Evolutionary conservation across 2,113 vertebrate genomes (phyloP), one percentile per base, ranked within the genome.

Genomic region (Bolborhynchus lineola): DNA sequence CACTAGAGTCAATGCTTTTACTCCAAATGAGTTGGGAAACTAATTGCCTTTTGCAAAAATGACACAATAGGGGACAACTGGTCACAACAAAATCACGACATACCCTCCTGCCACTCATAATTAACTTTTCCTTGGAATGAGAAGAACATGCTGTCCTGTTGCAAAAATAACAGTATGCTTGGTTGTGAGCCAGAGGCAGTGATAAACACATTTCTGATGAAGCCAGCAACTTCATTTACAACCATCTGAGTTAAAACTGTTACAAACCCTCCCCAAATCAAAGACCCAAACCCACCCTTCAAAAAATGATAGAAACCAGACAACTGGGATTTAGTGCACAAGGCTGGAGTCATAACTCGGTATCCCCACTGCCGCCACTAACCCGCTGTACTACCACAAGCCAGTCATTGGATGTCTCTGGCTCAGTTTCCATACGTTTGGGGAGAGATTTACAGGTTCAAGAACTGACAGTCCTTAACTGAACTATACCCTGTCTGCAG

Each of bases 161-260:
- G 76, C 76, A 95, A 84, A 95, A 97, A 92, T 93, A 96, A 81
- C 82, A 88, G 44, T 33, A 50, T 70, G 18, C 77, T 92, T 95
- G 94, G 91, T 91, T 82, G 69, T 71, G 55, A 96, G 95, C 92
- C 90, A 95, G 88, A 80, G 33, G 31, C 24, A 21, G 72, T 77
- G 71, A 95, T 81, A 95, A 97, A 89, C 62, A 87, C 55, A 89
- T 84, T 88, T 90, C 91, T 95, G 86, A 93, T 89, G 95, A 71
- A 94, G 87, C 63, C 74, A 96, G 63, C 64, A 85, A 89, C 57
- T 92, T 74, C 76, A 81, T 96, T 93, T 93, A 84, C 42, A 93
- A 92, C 82, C 31, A 84, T 93, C 76, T 92, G 60, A 94, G 70
- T 86, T 35, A 86, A 44, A 11, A 31, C 15, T 18, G 44, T 26